Percentiles rank a stretch among this genome's conserved stretches.
phyloP scores from a whole-genome alignment of 2,888 invertebrate species.

The Noctua fimbriata region DNA sequence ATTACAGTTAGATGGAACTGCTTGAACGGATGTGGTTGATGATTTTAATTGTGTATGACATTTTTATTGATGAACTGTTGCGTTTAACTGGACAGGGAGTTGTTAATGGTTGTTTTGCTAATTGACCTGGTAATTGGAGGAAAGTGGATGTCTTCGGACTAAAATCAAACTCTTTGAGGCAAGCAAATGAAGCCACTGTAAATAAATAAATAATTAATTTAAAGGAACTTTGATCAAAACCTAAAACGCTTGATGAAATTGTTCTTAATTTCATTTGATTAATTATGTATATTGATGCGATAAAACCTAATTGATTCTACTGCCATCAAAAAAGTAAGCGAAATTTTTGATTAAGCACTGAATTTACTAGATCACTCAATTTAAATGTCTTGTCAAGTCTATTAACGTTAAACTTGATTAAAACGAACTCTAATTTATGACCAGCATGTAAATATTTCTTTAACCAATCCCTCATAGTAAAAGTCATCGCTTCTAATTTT shows the following conservation, averaged over 20 bases:
- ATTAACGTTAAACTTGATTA: slow-evolving; percentile 20
- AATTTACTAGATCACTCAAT: slow-evolving; percentile 18
- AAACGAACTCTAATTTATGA: slow-evolving; percentile 39
- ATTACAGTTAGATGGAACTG: slow-evolving; percentile 33
- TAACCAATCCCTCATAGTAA: slow-evolving; percentile 44
- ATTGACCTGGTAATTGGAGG: slow-evolving; percentile 1
- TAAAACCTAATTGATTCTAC: no score
- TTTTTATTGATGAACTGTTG: slow-evolving; percentile 7
- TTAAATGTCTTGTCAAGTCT: slow-evolving; percentile 16
- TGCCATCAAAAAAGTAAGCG: no score
- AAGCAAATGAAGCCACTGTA: not conserved
- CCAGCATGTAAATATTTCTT: slow-evolving; percentile 21
- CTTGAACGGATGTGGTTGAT: slow-evolving; percentile 48
- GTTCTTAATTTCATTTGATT: not conserved
- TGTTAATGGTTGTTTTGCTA: slow-evolving; percentile 11
- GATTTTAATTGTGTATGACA: slow-evolving; percentile 43
- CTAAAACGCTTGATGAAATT: not conserved
- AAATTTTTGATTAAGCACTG: not conserved
- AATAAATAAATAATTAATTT: not conserved
- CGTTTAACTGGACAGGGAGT: not conserved
- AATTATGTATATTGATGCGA: no score
- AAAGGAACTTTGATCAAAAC: not conserved
- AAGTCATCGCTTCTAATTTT: slow-evolving; percentile 65
- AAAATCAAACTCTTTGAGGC: not conserved
- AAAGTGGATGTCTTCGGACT: not conserved